These are phyloP conservation scores for Leptinotarsa texana DNA, from an alignment of 1,140 invertebrate species.

Conservation along the genomic window DNA sequence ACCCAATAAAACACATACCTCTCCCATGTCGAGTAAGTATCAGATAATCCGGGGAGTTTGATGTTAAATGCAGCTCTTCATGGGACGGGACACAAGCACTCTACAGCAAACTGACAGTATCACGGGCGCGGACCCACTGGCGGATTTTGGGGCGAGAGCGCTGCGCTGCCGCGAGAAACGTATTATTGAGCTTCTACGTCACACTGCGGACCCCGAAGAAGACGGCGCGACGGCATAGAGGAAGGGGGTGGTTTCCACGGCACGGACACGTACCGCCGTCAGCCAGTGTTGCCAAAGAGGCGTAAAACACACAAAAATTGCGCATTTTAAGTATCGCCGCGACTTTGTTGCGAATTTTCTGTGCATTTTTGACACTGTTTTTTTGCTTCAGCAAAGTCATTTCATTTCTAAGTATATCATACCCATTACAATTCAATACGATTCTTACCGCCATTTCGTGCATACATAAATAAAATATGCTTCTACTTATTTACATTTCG, in stretches of 20 bases:
- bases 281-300: too few species aligned
- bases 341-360: too few species aligned
- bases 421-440: too few species aligned
- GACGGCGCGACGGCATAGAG: conserved; percentile 32
- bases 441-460: too few species aligned
- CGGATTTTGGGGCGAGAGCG: conserved; percentile 26
- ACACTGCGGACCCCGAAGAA: conserved; percentile 52
- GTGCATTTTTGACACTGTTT: too few species aligned
- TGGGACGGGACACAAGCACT: conserved; percentile 45
- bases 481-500: too few species aligned
- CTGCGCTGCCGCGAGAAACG: conserved; percentile 50
- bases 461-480: too few species aligned
- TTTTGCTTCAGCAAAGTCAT: too few species aligned
- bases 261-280: conserved; percentile 4
- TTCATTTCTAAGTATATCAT: too few species aligned
- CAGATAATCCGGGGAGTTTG: conserved; percentile 40
- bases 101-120: conserved; percentile 41
- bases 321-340: too few species aligned
- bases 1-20: conserved; percentile 43
- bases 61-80: conserved; percentile 54
- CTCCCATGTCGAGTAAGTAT: conserved; percentile 48
- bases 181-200: conserved; percentile 54
- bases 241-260: conserved; percentile 27
- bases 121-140: conserved; percentile 53
- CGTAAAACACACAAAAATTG: too few species aligned